Percentiles rank a stretch among this genome's conserved stretches.
Conservation (phyloP, 2,113 vertebrate genomes). For the Polypterus senegalus region DNA sequence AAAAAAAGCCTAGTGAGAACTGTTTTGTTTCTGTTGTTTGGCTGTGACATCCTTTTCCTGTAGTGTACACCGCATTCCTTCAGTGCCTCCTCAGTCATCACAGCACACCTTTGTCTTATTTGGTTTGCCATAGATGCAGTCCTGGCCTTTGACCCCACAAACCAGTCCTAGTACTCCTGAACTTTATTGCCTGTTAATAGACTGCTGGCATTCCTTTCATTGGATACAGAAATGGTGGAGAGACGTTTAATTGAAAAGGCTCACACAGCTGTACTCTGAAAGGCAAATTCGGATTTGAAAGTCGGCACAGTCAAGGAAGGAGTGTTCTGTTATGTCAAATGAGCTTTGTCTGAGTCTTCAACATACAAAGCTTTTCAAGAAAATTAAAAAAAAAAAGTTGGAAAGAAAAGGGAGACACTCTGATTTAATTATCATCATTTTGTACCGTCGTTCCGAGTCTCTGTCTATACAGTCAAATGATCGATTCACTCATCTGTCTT, state of each 20-base stretch:
- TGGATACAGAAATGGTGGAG: constrained; percentile 57
- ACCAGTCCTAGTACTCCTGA: constrained; percentile 70
- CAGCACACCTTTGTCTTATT: constrained; percentile 70
- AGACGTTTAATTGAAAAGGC: constrained; percentile 59
- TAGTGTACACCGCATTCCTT: constrained; percentile 29
- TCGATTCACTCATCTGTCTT: constrained; percentile 61
- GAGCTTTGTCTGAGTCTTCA: constrained; percentile 46
- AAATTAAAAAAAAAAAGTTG: constrained; percentile 26
- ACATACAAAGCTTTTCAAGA: constrained; percentile 31
- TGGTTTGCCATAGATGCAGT: constrained; percentile 39
- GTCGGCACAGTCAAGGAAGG: constrained; percentile 28
- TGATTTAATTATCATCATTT: constrained; percentile 49
- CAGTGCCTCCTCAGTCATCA: constrained; percentile 49
- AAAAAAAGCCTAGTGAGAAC: constrained; percentile 11
- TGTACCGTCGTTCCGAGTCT: too few relatives aligned
- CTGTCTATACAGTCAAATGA: constrained; percentile 43
- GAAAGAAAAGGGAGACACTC: constrained; percentile 8
- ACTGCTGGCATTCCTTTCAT: constrained; percentile 63
- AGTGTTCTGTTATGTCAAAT: constrained; percentile 38
- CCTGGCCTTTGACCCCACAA: constrained; percentile 72
- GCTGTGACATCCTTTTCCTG: constrained; percentile 34
- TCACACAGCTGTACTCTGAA: constrained; percentile 50
- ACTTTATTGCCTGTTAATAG: constrained; percentile 77
- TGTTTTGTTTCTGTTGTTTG: constrained; percentile 42
- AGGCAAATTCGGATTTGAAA: constrained; percentile 46